phyloP scores from a whole-genome alignment of 2,888 invertebrate genomes.

The Thymelicus lineola region DNA sequence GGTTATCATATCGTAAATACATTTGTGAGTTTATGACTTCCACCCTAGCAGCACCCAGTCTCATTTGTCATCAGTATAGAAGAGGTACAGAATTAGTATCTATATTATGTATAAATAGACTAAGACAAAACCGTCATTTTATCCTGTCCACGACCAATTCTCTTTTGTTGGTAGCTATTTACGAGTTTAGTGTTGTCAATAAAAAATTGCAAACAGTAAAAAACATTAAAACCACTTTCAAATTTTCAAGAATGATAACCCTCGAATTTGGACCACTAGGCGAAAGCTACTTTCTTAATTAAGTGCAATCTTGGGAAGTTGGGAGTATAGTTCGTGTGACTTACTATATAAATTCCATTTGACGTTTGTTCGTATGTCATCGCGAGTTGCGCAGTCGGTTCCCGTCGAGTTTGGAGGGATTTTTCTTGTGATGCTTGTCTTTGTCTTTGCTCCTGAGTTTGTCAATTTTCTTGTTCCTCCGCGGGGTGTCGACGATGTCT shows the following conservation, averaged over 20 bases:
- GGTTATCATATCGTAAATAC: conserved; percentile 12
- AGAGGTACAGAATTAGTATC: neutral
- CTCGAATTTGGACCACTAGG: no score
- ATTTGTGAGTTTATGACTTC: conserved; percentile 26
- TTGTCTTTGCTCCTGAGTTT: conserved; percentile 60
- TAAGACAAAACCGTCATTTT: no score
- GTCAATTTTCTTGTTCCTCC: conserved; percentile 59
- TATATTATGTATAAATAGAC: no score
- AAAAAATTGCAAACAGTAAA: no score
- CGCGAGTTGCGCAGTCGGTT: conserved; percentile 82
- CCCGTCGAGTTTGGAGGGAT: conserved; percentile 57
- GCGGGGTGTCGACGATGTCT: conserved; percentile 55
- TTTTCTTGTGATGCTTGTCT: conserved; percentile 62
- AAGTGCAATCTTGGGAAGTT: conserved; percentile 3
- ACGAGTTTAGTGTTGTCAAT: no score
- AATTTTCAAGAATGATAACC: no score
- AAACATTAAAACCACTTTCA: no score
- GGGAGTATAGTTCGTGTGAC: conserved; percentile 1
- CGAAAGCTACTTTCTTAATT: neutral
- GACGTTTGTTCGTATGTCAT: conserved; percentile 55
- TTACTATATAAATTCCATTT: neutral
- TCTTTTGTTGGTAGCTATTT: no score
- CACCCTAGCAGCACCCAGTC: conserved; percentile 33
- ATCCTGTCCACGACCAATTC: no score
- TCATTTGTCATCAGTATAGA: conserved; percentile 19